Base-by-base conservation (phyloP, 2,888 invertebrate genomes). In the Lamproptera curius region DNA sequence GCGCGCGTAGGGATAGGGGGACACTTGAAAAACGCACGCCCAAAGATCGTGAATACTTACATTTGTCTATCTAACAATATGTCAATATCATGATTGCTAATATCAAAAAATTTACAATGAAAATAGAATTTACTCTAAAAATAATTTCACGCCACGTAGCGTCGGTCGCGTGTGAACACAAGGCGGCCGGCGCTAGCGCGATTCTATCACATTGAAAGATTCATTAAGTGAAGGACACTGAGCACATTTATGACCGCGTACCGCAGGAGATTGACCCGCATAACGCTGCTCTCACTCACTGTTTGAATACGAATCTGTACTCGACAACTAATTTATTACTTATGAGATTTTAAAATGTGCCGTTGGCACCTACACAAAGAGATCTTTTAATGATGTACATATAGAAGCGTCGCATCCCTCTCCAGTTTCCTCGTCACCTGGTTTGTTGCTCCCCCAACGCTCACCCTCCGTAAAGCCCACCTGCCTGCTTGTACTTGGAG, bases 331-430 rank as follows among this genome's bases (percentile, higher is more conserved):
- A 72, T 66, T 75, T 70, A 70, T 78, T 55, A 54, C 61, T 56
- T 54, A 74, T 81, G 79, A 81, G 74, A 77, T 72, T 61, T 59
- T 63, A 65, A 65, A 78, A 73, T 68, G 61, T 69, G 69, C 63
- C 57, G 46, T 42, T 51, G 52, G 66, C 61, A 67, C 64, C 91
- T 95, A 95, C 70, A 95, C 95, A 75, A 95, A 95, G 42, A 95
- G 91, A 80, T 95, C 95, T 79, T 95, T 95, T 43, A 95, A 84
- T 37, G 95, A 94, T 55, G 95, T 92, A 83, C 95, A 95, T 59
- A 95, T 90, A 20, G 93, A 93, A 34, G 94, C 92, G 63, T 95
- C 95, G 79, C 95, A 94, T 16, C 92, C 89, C 60, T 94, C 93
- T 48, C 89, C 76, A 20, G 92, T 90, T 46, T 93, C 92, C 28